Base-by-base conservation (phyloP, 2,113 vertebrate genomes). In the Brachionichthys hirsutus region DNA sequence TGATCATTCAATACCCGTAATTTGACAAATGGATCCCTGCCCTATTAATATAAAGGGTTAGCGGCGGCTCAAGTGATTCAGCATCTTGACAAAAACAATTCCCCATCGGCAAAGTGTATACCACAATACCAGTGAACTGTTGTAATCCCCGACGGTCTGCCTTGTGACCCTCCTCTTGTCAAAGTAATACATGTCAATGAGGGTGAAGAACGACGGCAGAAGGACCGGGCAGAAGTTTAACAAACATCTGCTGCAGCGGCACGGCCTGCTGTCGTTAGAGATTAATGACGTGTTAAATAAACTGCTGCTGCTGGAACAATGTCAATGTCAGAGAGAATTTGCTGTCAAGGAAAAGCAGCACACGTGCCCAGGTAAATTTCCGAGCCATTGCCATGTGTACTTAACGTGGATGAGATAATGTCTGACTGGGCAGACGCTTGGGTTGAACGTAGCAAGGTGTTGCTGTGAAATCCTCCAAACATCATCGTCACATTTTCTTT, bases 221-320 rank as follows among this genome's bases (percentile, higher is more conserved):
- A 62, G 52, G 75, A 61, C 57, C 11, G 41, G 75, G 67, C 85
- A 76, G 73, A 82, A 81, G 81, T 89, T 82, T 88, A 78, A 77
- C 80, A 84, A 89, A 90, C 89, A 92, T 91, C 89, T 92, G 90
- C 87, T 81, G 65, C 66, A n/a, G n/a, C n/a, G 16, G 57, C 48
- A 22, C 66, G 75, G 63, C 78, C 82, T 75, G 80, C 87, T 87
- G 87, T 88, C 81, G 72, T 83, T 83, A 65, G 75, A 85, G 85
- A 89, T 88, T 86, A 91, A 91, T 90, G 87, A 66, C 62, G 75
- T 85, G 81, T 89, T 89, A 88, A 87, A 87, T 82, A 79, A 89
- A 75, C 71, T 59, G 63, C 82, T 70, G 77, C 70, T 12, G 80
- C 71, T 63, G 84, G 81, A 89, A 87, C 82, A 86, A 67, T 75